Conservation (phyloP, 2,888 invertebrate genomes). For the Tenthredo distinguenda region DNA sequence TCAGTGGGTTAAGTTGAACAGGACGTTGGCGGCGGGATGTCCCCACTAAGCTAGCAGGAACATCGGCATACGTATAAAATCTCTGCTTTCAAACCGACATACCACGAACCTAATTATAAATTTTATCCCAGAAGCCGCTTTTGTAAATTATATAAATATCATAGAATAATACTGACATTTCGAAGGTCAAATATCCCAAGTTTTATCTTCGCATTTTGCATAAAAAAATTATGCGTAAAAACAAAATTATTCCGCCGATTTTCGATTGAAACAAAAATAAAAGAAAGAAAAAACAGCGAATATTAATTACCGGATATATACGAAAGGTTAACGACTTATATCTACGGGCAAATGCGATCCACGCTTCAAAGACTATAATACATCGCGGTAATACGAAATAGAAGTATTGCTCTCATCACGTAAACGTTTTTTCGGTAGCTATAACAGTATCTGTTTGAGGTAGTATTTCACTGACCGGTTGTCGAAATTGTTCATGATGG, state of each 20-base stretch:
- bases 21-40: conserved; percentile 57
- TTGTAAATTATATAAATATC: background rate
- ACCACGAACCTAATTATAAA: background rate
- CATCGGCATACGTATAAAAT: background rate
- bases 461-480: conserved; percentile 15
- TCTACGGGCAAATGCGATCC: background rate
- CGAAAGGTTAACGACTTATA: too few species aligned
- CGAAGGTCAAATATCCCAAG: background rate
- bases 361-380: background rate
- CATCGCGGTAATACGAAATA: background rate
- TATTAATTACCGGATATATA: too few species aligned
- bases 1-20: conserved; percentile 61
- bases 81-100: background rate
- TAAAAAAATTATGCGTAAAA: too few species aligned
- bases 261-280: too few species aligned
- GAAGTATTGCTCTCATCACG: background rate
- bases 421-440: background rate
- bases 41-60: conserved; percentile 24
- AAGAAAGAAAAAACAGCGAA: too few species aligned
- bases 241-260: too few species aligned
- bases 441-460: background rate
- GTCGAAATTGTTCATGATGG: conserved; percentile 4
- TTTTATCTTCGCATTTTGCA: too few species aligned
- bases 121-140: background rate
- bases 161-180: background rate